Percentiles rank a stretch among this genome's conserved stretches.
These are phyloP conservation scores for Erpobdella octoculata DNA, from an alignment of 2,888 invertebrate species.

Conservation along the genomic window DNA sequence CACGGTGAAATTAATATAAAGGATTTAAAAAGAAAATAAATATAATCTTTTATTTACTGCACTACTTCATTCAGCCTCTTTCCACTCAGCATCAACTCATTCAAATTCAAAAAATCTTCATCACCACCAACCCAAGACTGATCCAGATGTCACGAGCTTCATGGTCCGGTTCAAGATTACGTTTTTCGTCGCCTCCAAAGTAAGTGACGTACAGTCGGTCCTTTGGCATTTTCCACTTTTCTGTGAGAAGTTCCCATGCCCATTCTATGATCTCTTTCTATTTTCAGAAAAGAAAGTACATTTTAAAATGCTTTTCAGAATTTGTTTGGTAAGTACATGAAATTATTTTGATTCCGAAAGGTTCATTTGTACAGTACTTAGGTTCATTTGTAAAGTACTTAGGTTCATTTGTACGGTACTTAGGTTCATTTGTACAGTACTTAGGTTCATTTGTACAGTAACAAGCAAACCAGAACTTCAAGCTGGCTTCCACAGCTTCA, in stretches of 20 bases:
- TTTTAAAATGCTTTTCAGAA: neutral
- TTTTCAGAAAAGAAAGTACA: slow-evolving; percentile 33
- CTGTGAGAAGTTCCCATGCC: slow-evolving; percentile 93
- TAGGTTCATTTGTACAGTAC: too few species aligned
- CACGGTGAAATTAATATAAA: too few species aligned
- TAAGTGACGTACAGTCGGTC: slow-evolving; percentile 94
- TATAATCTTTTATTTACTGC: too few species aligned
- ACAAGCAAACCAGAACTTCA: too few species aligned
- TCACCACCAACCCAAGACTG: slow-evolving; percentile 70
- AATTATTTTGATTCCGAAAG: neutral
- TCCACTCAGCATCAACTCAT: neutral
- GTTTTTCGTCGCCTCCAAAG: slow-evolving; percentile 80
- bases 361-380: too few species aligned
- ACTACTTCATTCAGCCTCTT: too few species aligned
- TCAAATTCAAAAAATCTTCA: too few species aligned
- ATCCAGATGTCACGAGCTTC: slow-evolving; percentile 79
- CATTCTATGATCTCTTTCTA: slow-evolving; percentile 85
- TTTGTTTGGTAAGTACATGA: neutral
- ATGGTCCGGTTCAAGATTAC: slow-evolving; percentile 78
- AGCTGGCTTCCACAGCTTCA: too few species aligned
- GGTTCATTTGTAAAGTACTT: too few species aligned
- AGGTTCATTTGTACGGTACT: too few species aligned
- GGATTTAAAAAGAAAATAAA: too few species aligned
- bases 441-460: too few species aligned
- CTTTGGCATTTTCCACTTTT: slow-evolving; percentile 64